Conservation (phyloP, 2,888 invertebrate genomes). For the Vesta saturnalis region DNA sequence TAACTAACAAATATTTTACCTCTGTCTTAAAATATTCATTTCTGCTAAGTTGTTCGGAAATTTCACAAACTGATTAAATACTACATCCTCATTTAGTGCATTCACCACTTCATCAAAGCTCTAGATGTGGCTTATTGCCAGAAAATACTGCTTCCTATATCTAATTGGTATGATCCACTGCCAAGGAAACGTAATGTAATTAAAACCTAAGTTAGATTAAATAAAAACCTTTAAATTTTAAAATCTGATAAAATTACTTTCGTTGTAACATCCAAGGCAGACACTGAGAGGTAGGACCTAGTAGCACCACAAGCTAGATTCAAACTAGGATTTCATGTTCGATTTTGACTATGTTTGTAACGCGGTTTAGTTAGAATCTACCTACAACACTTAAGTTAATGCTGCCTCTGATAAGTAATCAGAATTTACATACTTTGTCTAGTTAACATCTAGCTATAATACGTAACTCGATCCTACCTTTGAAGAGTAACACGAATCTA, state of each 20-base stretch:
- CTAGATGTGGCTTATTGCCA: neutral
- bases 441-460: too few relatives aligned
- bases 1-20: neutral
- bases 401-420: too few relatives aligned
- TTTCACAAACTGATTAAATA: conserved; percentile 1
- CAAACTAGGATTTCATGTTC: too few relatives aligned
- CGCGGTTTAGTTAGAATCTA: too few relatives aligned
- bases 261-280: neutral
- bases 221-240: neutral
- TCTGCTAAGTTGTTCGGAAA: neutral
- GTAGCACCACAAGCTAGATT: too few relatives aligned
- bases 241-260: neutral
- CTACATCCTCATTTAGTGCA: neutral
- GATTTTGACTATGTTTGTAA: too few relatives aligned
- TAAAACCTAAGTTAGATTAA: conserved; percentile 4
- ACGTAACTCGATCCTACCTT: too few relatives aligned
- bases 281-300: neutral
- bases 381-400: too few relatives aligned
- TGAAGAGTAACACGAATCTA: too few relatives aligned
- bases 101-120: neutral
- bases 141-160: neutral
- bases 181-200: neutral
- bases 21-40: neutral
- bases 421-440: too few relatives aligned
- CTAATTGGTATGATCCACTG: neutral